Percentiles rank a stretch among this genome's conserved stretches.
Conservation (phyloP, 2,113 vertebrate genomes). For the Rhadina sibilatrix region DNA sequence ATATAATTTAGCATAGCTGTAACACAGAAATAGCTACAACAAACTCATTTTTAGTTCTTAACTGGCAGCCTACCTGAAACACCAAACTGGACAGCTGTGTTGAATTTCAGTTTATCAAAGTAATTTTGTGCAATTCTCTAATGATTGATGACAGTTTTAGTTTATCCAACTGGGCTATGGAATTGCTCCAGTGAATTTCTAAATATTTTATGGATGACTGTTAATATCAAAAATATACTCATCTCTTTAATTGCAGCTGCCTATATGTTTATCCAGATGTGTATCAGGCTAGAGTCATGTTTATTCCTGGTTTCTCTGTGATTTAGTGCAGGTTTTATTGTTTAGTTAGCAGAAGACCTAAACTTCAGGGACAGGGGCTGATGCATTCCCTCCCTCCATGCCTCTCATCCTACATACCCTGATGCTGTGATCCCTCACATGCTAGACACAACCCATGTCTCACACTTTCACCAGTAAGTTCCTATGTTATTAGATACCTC, state of each 20-base stretch:
- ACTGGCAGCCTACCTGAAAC: not conserved
- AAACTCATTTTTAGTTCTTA: not conserved
- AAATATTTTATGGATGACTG: not conserved
- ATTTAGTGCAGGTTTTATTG: not conserved
- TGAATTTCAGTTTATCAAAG: not conserved
- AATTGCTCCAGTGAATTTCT: not conserved
- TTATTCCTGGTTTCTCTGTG: not conserved
- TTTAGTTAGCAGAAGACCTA: not conserved
- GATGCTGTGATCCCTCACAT: accelerated
- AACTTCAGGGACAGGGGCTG: not conserved
- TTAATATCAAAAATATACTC: not conserved
- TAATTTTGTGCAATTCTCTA: not conserved
- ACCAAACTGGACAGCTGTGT: not conserved
- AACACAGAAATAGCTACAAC: not conserved
- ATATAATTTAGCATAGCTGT: not conserved
- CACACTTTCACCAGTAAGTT: not conserved
- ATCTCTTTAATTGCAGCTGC: not conserved
- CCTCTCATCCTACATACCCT: not conserved
- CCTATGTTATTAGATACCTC: not conserved
- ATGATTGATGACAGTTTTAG: not conserved
- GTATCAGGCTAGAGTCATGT: not conserved
- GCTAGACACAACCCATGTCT: accelerated
- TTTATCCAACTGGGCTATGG: not conserved
- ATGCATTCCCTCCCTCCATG: accelerated
- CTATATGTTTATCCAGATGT: not conserved